phyloP scores from a whole-genome alignment of 1,140 invertebrate genomes.

The Drosophila eugracilis region DNA sequence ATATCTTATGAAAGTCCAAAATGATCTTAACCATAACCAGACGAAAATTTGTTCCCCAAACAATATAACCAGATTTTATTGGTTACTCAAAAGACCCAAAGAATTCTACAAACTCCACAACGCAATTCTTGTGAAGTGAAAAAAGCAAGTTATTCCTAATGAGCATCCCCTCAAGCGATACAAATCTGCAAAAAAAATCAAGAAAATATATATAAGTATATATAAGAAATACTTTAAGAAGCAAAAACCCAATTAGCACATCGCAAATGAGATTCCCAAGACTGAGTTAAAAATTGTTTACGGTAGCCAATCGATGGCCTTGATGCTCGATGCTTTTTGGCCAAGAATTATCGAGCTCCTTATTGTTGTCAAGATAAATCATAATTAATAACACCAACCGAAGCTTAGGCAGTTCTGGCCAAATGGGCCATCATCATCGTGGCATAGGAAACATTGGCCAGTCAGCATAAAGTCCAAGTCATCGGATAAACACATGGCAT shows the following conservation, averaged over 20 bases:
- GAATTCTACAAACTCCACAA: constrained; percentile 6
- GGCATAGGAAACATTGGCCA: constrained; percentile 38
- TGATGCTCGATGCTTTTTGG: constrained; percentile 16
- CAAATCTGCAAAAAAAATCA: constrained; percentile 38
- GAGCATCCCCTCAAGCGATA: constrained; percentile 29
- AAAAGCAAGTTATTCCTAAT: constrained; percentile 15
- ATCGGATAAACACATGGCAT: constrained; percentile 58
- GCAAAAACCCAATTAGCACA: constrained; percentile 36
- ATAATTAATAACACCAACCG: constrained; percentile 33
- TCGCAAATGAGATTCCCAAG: constrained; percentile 39
- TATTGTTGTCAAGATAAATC: constrained; percentile 48
- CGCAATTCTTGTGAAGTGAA: constrained; percentile 13
- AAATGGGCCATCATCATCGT: constrained; percentile 56
- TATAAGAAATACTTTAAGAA: constrained; percentile 2
- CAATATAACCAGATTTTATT: constrained; percentile 21
- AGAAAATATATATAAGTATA: too few relatives aligned
- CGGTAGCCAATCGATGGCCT: constrained; percentile 22
- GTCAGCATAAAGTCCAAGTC: constrained; percentile 35
- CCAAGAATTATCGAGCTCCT: constrained; percentile 40
- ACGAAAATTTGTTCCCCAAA: constrained; percentile 36
- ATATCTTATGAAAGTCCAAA: constrained; percentile 3
- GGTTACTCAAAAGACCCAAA: not conserved
- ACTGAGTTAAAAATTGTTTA: constrained; percentile 14
- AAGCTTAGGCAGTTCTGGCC: constrained; percentile 42
- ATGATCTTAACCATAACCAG: not conserved